These are phyloP conservation scores for Sylvietta virens DNA, from an alignment of 2,113 vertebrate species.

Conservation along the genomic window DNA sequence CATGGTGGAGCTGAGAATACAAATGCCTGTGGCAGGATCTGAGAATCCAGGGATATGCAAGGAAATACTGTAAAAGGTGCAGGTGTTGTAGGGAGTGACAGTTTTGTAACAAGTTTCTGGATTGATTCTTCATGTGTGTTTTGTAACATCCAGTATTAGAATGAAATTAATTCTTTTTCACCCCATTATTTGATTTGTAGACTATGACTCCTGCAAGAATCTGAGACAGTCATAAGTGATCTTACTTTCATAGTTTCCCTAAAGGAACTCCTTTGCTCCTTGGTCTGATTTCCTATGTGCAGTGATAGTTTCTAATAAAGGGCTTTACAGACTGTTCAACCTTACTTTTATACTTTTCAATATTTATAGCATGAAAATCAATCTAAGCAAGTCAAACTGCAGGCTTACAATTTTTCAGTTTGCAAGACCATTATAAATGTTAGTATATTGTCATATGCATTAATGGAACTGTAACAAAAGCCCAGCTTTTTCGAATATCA, in stretches of 20 bases:
- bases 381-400: background rate
- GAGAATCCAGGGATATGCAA: background rate
- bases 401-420: background rate
- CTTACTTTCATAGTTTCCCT: background rate
- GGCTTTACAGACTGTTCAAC: background rate
- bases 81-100: background rate
- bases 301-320: background rate
- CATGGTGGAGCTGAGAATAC: background rate
- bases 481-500: background rate
- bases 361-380: background rate
- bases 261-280: background rate
- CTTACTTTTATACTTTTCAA: background rate
- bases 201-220: background rate
- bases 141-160: background rate
- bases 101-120: background rate
- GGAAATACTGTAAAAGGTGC: background rate
- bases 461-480: background rate
- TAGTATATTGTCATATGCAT: background rate
- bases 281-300: background rate
- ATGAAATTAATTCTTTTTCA: background rate
- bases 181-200: background rate
- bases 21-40: background rate
- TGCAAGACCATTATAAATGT: background rate
- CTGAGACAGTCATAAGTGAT: background rate
- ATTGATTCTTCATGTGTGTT: background rate